Evolutionary conservation across 2,888 invertebrate genomes (phyloP).

Genomic region (Theretra japonica): DNA sequence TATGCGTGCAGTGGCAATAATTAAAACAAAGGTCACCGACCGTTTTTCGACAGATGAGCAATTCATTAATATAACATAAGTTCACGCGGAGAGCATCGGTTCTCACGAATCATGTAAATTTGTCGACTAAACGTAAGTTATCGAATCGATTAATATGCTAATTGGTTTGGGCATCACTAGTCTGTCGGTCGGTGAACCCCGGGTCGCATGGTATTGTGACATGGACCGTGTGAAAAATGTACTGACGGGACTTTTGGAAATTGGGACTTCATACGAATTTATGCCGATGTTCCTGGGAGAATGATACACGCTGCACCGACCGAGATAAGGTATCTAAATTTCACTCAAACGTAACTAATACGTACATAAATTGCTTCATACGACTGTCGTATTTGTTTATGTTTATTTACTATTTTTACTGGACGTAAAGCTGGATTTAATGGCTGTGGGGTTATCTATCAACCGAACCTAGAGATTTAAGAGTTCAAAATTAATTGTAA

Average conservation of each 20-base stretch:
- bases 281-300: slow-evolving; percentile 14
- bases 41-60: slow-evolving; percentile 67
- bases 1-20: slow-evolving; percentile 60
- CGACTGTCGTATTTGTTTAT: not conserved
- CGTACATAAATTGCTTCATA: slow-evolving; percentile 1
- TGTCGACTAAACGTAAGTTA: slow-evolving; percentile 83
- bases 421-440: not conserved
- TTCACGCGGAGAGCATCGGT: slow-evolving; percentile 79
- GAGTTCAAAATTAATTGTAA: no score
- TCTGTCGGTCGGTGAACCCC: slow-evolving; percentile 75
- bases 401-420: no score
- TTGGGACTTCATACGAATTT: slow-evolving; percentile 5
- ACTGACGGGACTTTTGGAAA: slow-evolving; percentile 9
- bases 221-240: slow-evolving; percentile 94
- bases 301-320: not conserved
- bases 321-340: not conserved
- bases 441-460: not conserved
- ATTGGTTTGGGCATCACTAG: slow-evolving; percentile 80
- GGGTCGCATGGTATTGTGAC: slow-evolving; percentile 83
- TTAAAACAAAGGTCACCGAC: slow-evolving; percentile 77
- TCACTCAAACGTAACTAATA: not conserved
- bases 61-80: slow-evolving; percentile 85
- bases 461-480: no score
- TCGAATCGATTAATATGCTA: slow-evolving; percentile 84
- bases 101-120: slow-evolving; percentile 85